Evolutionary conservation across 2,888 invertebrate species (phyloP).

Genomic region (Oligia fasciuncula): DNA sequence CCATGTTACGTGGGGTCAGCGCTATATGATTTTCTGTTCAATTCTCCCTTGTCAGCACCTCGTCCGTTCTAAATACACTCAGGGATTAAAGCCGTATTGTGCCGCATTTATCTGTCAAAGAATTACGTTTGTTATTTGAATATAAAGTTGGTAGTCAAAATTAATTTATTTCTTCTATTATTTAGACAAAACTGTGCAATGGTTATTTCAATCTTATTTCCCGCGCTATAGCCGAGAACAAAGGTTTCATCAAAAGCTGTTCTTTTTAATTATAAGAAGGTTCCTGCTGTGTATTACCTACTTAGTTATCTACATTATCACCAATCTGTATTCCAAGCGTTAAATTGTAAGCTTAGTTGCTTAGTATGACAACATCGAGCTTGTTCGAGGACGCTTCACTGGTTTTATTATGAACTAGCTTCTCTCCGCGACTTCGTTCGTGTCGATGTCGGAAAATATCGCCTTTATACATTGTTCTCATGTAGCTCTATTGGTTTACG

Average conservation of each 20-base stretch:
- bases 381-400: conserved; percentile 14
- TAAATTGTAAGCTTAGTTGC: conserved; percentile 20
- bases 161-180: neutral
- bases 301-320: conserved; percentile 11
- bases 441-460: neutral
- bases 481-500: neutral
- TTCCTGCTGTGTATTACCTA: neutral
- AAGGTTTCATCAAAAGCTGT: conserved; percentile 6
- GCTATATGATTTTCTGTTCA: neutral
- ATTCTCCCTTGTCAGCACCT: neutral
- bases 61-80: neutral
- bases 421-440: neutral
- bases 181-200: neutral
- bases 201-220: neutral
- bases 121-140: neutral
- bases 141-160: neutral
- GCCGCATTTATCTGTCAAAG: neutral
- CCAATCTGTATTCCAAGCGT: conserved; percentile 44
- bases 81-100: neutral
- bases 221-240: neutral
- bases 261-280: conserved; percentile 40
- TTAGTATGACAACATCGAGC: neutral
- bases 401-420: neutral
- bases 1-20: neutral
- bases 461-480: neutral